Evolutionary conservation across 2,113 vertebrate genomes (phyloP).

Genomic region (Zosterops japonicus): DNA sequence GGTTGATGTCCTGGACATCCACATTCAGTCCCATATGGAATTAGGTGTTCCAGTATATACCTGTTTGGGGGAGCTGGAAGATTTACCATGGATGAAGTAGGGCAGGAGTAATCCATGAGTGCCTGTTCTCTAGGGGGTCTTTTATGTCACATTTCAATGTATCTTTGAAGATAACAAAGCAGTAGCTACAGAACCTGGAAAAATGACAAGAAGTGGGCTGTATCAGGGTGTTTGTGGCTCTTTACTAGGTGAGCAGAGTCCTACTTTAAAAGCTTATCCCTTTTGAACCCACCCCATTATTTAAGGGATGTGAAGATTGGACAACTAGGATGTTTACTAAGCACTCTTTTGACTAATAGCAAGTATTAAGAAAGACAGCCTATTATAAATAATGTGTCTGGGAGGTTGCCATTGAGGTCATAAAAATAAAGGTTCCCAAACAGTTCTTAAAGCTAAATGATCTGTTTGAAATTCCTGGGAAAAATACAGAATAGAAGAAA

Average conservation of each 20-base stretch:
- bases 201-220: neutral
- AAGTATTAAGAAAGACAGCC: neutral
- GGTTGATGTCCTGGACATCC: neutral
- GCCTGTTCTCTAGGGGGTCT: neutral
- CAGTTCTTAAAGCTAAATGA: neutral
- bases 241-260: neutral
- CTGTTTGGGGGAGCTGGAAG: neutral
- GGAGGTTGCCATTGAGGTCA: neutral
- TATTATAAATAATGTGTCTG: constrained; percentile 16
- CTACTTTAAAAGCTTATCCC: neutral
- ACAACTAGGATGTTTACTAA: constrained; percentile 7
- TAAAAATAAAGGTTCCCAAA: neutral
- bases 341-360: constrained; percentile 9
- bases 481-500: neutral
- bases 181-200: neutral
- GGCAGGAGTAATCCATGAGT: neutral
- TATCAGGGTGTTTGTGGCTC: neutral
- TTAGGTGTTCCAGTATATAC: neutral
- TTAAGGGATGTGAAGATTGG: neutral
- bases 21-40: neutral
- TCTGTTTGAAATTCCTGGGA: neutral
- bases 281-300: neutral
- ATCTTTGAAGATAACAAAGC: neutral
- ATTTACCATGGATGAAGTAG: neutral
- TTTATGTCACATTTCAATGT: neutral